These are phyloP conservation scores for Globia sparganii DNA, from an alignment of 2,888 invertebrate species.

Conservation along the genomic window DNA sequence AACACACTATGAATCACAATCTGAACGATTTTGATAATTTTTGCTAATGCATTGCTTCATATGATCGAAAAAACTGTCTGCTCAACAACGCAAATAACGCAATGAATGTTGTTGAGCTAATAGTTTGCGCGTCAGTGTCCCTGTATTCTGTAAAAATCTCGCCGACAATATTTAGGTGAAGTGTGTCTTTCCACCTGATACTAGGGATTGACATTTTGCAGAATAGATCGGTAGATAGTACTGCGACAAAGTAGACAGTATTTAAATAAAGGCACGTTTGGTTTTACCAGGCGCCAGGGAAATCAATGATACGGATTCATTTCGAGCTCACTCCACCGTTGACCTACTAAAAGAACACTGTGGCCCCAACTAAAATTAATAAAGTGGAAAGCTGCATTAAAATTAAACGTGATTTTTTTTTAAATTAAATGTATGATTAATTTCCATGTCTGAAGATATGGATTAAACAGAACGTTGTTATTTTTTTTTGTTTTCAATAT, in stretches of 20 bases:
- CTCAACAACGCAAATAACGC: no score
- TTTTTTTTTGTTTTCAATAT: neutral
- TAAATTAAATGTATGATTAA: slow-evolving; percentile 37
- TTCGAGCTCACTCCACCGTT: slow-evolving; percentile 69
- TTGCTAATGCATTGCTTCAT: no score
- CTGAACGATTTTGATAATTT: no score
- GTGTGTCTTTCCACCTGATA: neutral
- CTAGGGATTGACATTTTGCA: neutral
- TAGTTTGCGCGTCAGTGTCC: neutral
- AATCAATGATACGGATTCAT: slow-evolving; percentile 84
- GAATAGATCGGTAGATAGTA: slow-evolving; percentile 2
- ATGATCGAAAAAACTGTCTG: no score
- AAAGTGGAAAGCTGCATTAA: slow-evolving; percentile 61
- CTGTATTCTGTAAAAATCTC: neutral
- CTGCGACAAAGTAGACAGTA: slow-evolving; percentile 63
- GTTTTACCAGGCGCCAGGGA: slow-evolving; percentile 86
- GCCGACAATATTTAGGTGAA: neutral
- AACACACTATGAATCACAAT: no score
- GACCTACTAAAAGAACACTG: slow-evolving; percentile 79
- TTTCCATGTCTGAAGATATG: neutral
- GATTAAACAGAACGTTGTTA: neutral
- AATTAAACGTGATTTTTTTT: slow-evolving; percentile 53
- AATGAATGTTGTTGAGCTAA: no score
- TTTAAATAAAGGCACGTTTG: slow-evolving; percentile 81
- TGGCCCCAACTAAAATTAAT: slow-evolving; percentile 78